A percentile compares a stretch with the other conserved stretches of the same genome.
Conservation (phyloP, 2,113 vertebrate species). For the Tachysurus vachellii region DNA sequence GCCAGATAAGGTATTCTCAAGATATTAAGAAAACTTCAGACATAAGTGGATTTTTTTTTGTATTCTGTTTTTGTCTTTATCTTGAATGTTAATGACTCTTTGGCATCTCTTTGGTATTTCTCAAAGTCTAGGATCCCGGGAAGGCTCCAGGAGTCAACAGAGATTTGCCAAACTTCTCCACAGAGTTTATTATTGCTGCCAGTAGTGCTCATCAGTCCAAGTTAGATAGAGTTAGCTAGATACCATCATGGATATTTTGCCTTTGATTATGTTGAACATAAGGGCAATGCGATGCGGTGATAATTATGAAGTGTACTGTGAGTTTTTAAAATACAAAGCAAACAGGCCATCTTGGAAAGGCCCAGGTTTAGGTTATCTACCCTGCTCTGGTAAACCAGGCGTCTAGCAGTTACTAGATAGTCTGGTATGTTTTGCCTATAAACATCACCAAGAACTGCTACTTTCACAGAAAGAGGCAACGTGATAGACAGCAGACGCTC, state of each 20-base stretch:
- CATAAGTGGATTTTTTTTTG: background rate
- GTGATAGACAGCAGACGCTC: background rate
- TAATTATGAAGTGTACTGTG: background rate
- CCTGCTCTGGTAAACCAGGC: background rate
- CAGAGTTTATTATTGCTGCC: background rate
- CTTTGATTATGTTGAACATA: background rate
- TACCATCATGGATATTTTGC: background rate
- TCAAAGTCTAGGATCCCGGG: background rate
- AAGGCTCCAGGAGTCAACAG: background rate
- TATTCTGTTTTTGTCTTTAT: background rate
- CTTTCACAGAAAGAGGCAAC: background rate
- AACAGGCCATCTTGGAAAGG: background rate
- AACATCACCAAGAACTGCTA: background rate
- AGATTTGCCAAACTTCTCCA: background rate
- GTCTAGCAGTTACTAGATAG: conserved; percentile 5
- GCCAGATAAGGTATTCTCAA: conserved; percentile 21
- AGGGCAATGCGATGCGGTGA: background rate
- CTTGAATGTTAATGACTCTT: background rate
- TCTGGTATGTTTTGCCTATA: background rate
- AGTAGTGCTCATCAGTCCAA: background rate
- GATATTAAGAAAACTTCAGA: background rate
- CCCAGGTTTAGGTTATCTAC: background rate
- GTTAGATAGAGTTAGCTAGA: background rate
- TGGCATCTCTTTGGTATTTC: background rate
- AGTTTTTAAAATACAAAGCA: background rate